Evolutionary conservation across 1,140 invertebrate genomes (phyloP), one percentile per base, ranked within the genome.

Genomic region (Listronotus bonariensis): DNA sequence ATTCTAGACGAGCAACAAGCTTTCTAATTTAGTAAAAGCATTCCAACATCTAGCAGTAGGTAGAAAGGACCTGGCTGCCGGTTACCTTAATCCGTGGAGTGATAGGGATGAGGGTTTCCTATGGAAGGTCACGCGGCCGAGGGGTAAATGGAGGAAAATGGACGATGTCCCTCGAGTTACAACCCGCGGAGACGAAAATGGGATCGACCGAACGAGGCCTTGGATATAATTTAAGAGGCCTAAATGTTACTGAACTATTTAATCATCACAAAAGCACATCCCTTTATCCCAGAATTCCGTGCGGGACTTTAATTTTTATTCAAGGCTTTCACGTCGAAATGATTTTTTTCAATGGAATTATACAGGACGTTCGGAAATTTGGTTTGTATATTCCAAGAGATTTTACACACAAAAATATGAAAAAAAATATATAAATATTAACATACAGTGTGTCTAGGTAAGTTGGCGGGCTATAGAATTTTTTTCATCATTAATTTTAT

Each of bases 81-180:
- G 58, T 52, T 48, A 61, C 52, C 58, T 61, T 48, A 46, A 61
- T 65, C 64, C 61, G 60, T 62, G 65, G 68, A 54, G 52, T 58
- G 52, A 53, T 52, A 45, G 63, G 36, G 38, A 40, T 34, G 54
- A 41, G 60, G 57, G 46, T 46, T 18, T 36, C 32, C 40, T 15
- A 34, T 18, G 48, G 45, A 52, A 32, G 55, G 45, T 56, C 48
- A 43, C 32, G 56, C 31, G 59, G 41, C 41, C 56, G 32, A 41
- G 20, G 46, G 31, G 14, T 54, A 26, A 17, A 31, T 14, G 32
- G 42, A 58, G 46, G 51, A 54, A 26, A 60, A 61, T 56, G 57
- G 54, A 49, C 43, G 62, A 52, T 64, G 43, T 54, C 61, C 52
- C 54, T 54, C 61, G 43, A 32, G 61, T 52, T 40, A 18, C 61